Conservation (phyloP, 2,113 vertebrate genomes). For the Elephas maximus region DNA sequence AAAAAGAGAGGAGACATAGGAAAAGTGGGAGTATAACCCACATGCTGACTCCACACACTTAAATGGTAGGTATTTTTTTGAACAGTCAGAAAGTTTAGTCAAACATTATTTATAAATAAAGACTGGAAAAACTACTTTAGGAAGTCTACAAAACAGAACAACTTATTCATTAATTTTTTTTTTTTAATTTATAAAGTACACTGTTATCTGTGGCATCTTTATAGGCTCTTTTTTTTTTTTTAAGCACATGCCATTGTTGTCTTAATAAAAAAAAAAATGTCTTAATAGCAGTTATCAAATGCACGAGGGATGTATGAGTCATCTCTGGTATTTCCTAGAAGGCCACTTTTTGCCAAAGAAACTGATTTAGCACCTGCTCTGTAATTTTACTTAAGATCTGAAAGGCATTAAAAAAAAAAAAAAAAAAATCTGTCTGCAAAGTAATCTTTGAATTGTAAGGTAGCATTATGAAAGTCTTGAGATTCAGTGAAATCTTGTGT, state of each 20-base stretch:
- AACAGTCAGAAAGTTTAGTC: neutral
- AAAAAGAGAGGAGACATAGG: neutral
- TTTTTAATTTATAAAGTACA: slow-evolving; percentile 10
- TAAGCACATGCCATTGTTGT: neutral
- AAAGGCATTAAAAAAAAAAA: neutral
- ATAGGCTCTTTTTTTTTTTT: neutral
- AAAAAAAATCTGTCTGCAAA: neutral
- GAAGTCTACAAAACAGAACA: neutral
- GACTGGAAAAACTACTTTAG: neutral
- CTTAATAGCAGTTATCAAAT: neutral
- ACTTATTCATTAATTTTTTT: slow-evolving; percentile 14
- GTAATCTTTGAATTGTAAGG: neutral
- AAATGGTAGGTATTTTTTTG: neutral
- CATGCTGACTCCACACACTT: neutral
- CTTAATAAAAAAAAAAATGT: neutral
- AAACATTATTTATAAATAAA: slow-evolving; percentile 7
- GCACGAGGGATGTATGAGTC: neutral
- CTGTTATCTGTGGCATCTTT: neutral
- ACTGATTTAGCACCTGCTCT: neutral
- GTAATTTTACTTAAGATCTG: neutral
- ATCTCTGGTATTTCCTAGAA: neutral
- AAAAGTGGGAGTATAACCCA: neutral
- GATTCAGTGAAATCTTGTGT: neutral
- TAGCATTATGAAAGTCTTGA: neutral
- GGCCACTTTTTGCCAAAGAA: neutral